A percentile compares a stretch with the other conserved stretches of the same genome.
Evolutionary conservation across 2,888 invertebrate genomes (phyloP).

Genomic region (Arrhopalites spinosus): DNA sequence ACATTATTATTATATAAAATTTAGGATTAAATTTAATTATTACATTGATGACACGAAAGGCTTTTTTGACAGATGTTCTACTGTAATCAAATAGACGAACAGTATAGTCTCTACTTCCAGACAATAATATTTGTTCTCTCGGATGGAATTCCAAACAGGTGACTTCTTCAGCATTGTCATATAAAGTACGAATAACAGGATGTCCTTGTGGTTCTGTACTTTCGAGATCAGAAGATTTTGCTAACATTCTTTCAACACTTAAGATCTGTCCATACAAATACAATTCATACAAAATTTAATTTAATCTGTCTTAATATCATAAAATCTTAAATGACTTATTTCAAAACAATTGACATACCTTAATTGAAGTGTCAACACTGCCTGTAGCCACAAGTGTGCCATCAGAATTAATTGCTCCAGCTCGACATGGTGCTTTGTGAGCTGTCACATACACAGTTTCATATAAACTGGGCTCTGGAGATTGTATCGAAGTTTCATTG

Average conservation of each 20-base stretch:
- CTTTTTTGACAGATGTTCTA: constrained; percentile 97
- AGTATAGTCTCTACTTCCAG: constrained; percentile 91
- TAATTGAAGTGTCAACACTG: constrained; percentile 97
- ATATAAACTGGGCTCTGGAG: constrained; percentile 95
- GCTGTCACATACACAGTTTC: constrained; percentile 99
- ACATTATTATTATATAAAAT: too few species aligned
- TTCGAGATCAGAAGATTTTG: constrained; percentile 93
- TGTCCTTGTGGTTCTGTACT: constrained; percentile 89
- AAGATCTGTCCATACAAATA: constrained; percentile 69
- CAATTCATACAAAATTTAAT: constrained; percentile 5
- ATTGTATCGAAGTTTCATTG: constrained; percentile 88
- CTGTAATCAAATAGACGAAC: constrained; percentile 97
- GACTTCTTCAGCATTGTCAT: constrained; percentile 97
- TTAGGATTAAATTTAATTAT: too few species aligned
- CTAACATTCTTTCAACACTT: constrained; percentile 98
- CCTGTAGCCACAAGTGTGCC: constrained; percentile 97
- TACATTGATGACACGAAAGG: constrained; percentile 90
- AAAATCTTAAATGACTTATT: neutral
- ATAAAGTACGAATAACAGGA: constrained; percentile 95
- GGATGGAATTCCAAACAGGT: constrained; percentile 97
- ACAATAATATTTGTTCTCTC: constrained; percentile 88
- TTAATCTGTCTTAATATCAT: neutral
- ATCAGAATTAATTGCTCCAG: constrained; percentile 93
- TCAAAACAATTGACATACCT: constrained; percentile 63
- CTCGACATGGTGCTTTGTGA: constrained; percentile 73